Conservation (phyloP, 1,140 invertebrate species). For the Mamestra configurata region DNA sequence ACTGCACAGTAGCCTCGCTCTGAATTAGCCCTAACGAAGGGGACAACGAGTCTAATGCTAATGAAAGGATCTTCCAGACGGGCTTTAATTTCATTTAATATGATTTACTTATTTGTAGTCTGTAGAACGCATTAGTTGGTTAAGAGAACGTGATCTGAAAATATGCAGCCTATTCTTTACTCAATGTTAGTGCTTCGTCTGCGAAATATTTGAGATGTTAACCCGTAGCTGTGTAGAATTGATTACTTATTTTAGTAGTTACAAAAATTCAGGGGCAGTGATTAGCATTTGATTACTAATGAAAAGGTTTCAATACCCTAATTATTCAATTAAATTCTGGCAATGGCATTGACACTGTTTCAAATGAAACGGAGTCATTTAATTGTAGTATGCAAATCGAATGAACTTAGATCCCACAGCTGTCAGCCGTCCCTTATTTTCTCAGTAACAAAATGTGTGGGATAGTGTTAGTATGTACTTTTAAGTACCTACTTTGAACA, state of each 20-base stretch:
- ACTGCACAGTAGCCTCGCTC: background rate
- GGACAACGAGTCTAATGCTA: conserved; percentile 18
- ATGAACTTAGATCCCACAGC: no score
- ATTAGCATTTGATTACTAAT: background rate
- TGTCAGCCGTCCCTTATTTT: no score
- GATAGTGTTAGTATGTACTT: no score
- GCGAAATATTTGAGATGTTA: no score
- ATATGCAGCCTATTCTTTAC: background rate
- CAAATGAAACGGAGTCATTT: background rate
- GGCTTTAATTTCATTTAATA: conserved; percentile 1
- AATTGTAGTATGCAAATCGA: background rate
- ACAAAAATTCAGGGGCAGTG: no score
- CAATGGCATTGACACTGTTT: conserved; percentile 11
- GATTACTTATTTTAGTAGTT: no score
- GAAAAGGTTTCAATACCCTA: background rate
- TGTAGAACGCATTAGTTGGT: background rate
- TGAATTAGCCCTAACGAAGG: conserved; percentile 21
- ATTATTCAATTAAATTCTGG: conserved; percentile 2
- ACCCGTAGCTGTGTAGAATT: no score
- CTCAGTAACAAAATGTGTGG: no score
- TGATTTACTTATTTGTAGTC: conserved; percentile 1
- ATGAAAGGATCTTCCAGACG: background rate
- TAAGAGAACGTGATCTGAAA: background rate
- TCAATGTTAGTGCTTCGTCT: background rate
- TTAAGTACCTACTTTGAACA: no score